Base-by-base conservation (phyloP, 2,888 invertebrate genomes). In the Leucophora obtusa region DNA sequence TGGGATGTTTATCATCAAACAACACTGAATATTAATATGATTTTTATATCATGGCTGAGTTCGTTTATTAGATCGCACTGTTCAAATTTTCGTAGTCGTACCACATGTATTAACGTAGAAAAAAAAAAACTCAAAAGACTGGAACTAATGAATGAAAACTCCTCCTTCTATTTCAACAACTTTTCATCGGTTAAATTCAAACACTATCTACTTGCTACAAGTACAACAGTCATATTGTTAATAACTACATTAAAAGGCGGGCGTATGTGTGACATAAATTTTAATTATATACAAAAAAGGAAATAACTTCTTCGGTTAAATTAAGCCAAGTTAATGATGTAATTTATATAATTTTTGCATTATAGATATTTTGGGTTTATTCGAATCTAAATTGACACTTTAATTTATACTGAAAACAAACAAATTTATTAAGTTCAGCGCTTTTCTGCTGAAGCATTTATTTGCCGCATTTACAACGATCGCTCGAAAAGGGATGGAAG, bases 281-380 rank as follows among this genome's bases (percentile, higher is more conserved):
- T 60, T 76, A 76, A 80, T 76, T 76, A 69, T 47, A 63, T 65
- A 56, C 53, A 53, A 24, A 80, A 76, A 76, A 80, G 80, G 80
- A 80, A 80, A 76, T 72, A 72, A 75, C 75, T 80, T 80, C 75
- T 76, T 75, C 80, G 80, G 68, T 76, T 80, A 68, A 70, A 75
- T 71, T 80, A 58, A 69, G 43, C 10, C 53, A 62, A 60, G 10
- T 18, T 9, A 21, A 62, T 75, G 54, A 18, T 21, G 50, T 17
- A 38, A 53, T 43, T 59, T 38, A 17, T 21, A 28, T 33, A 58
- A n/a, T 58, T 58, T 28, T 28, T 24, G n/a, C 21, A 3, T 21
- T 21, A 21, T 21, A 21, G 4, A 21, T 21, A 21, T 21, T 21
- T 3, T 21, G 21, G 21, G 4, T 21, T 3, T 21, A 21, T 21